Evolutionary conservation across 1,140 invertebrate species (phyloP).

Genomic region (Xylocopa sonorina): DNA sequence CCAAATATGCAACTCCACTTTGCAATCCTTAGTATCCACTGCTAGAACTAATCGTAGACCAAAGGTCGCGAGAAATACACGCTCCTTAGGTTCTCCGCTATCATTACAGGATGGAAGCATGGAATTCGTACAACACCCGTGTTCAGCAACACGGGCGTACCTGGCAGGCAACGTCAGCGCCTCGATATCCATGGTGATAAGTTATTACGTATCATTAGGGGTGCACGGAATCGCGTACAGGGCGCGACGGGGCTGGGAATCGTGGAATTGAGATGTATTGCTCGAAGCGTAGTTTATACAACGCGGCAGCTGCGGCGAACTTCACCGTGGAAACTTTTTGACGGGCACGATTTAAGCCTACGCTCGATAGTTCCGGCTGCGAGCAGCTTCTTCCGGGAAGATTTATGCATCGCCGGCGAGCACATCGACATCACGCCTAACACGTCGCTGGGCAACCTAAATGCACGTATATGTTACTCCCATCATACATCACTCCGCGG

Average conservation of each 20-base stretch:
- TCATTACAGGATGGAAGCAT: too few species aligned
- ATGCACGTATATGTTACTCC: constrained; percentile 40
- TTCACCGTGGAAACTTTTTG: constrained; percentile 11
- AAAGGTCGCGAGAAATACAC: too few species aligned
- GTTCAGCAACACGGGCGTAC: too few species aligned
- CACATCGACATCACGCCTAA: constrained; percentile 45
- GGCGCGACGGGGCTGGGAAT: constrained; percentile 1
- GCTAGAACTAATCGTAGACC: too few species aligned
- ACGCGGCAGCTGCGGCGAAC: not conserved
- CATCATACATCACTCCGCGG: constrained; percentile 39
- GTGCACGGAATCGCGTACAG: not conserved
- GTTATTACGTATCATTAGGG: constrained; percentile 21
- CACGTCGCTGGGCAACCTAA: constrained; percentile 6
- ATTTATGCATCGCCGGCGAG: constrained; percentile 45
- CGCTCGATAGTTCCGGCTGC: constrained; percentile 17
- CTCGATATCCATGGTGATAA: constrained; percentile 31
- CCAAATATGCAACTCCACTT: too few species aligned
- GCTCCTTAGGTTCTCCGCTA: too few species aligned
- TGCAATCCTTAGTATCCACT: too few species aligned
- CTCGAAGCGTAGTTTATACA: not conserved
- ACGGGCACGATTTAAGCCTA: constrained; percentile 11
- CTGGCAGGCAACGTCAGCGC: not conserved
- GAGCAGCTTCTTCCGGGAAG: constrained; percentile 18
- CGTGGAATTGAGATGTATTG: constrained; percentile 29
- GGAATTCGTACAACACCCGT: not conserved